phyloP scores from a whole-genome alignment of 2,113 vertebrate species.

The Silurus meridionalis region DNA sequence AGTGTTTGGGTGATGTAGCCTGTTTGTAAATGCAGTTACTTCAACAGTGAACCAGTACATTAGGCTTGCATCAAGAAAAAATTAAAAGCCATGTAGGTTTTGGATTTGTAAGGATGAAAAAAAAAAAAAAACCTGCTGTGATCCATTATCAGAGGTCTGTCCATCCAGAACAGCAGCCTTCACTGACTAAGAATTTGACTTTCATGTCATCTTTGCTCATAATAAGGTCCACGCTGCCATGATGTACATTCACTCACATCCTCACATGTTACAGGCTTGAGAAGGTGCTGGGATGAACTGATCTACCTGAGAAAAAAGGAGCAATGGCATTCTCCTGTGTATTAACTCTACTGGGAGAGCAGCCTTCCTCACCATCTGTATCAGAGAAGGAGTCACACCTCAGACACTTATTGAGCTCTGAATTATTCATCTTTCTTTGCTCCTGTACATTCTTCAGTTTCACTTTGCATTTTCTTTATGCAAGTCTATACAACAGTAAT shows the following conservation, averaged over 20 bases:
- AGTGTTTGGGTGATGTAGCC: neutral
- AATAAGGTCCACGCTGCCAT: constrained; percentile 75
- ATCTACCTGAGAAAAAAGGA: constrained; percentile 79
- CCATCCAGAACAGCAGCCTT: neutral
- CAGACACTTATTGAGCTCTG: constrained; percentile 86
- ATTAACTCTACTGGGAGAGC: constrained; percentile 95
- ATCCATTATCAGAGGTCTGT: constrained; percentile 31
- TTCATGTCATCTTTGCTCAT: constrained; percentile 39
- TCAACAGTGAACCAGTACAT: neutral
- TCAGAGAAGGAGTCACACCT: constrained; percentile 84
- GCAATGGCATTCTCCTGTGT: constrained; percentile 86
- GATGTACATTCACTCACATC: constrained; percentile 78
- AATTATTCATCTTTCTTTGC: constrained; percentile 96
- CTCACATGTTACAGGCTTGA: constrained; percentile 85
- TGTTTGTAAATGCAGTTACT: neutral
- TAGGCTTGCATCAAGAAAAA: neutral
- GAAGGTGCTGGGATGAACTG: constrained; percentile 89
- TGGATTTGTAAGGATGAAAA: neutral
- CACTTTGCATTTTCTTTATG: constrained; percentile 80
- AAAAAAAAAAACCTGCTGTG: constrained; percentile 9
- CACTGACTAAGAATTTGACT: constrained; percentile 53
- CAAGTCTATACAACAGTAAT: constrained; percentile 68
- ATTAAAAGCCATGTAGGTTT: neutral
- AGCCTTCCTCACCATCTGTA: constrained; percentile 84
- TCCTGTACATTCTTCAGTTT: constrained; percentile 69